phyloP scores from a whole-genome alignment of 2,888 invertebrate genomes.

The Xylota sylvarum region DNA sequence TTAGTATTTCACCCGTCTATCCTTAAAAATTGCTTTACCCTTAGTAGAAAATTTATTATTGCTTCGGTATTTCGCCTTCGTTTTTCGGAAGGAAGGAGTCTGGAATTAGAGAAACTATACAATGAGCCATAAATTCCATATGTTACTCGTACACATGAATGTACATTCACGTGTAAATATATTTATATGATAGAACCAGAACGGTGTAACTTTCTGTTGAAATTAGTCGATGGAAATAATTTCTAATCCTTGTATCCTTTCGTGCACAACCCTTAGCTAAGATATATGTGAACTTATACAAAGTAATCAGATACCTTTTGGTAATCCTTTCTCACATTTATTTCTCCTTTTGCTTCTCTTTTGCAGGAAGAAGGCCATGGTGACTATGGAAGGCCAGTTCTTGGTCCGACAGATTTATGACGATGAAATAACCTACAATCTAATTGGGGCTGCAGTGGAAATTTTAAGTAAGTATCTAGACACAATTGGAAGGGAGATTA shows the following conservation, averaged over 20 bases:
- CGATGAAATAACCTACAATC: constrained; percentile 97
- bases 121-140: constrained; percentile 25
- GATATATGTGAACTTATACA: not conserved
- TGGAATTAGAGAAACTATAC: constrained; percentile 7
- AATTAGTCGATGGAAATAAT: constrained; percentile 36
- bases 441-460: constrained; percentile 96
- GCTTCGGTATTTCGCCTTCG: constrained; percentile 32
- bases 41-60: constrained; percentile 50
- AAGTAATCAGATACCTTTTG: constrained; percentile 21
- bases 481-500: not conserved
- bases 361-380: constrained; percentile 95
- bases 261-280: not conserved
- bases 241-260: constrained; percentile 22
- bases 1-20: not conserved
- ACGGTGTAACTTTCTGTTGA: not conserved
- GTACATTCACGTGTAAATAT: not conserved
- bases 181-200: not conserved
- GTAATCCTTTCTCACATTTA: constrained; percentile 13
- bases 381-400: constrained; percentile 98
- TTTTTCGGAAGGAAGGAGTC: constrained; percentile 30
- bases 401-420: constrained; percentile 97
- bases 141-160: constrained; percentile 26
- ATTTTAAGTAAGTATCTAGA: constrained; percentile 91
- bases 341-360: constrained; percentile 71
- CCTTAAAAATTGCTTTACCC: constrained; percentile 8